These are phyloP conservation scores for Caenorhabditis sp. DNA, from an alignment of 2,888 invertebrate genomes.

Conservation along the genomic window DNA sequence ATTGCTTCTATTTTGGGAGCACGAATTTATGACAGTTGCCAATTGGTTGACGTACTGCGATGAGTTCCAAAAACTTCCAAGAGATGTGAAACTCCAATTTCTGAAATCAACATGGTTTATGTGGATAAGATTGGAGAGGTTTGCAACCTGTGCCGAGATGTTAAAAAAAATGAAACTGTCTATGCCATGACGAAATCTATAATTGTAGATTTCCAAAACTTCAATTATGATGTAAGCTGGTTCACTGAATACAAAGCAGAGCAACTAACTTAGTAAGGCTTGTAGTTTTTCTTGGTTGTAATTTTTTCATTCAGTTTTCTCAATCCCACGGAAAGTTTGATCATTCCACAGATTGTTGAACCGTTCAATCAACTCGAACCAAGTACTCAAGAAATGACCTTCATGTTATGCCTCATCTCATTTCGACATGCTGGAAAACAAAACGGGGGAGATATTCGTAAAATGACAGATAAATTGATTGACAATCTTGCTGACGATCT, in stretches of 20 bases:
- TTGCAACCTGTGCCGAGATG: constrained; percentile 10
- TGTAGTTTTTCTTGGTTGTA: neutral
- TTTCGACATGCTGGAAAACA: neutral
- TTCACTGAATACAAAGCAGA: constrained; percentile 9
- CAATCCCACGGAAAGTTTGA: neutral
- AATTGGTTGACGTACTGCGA: constrained; percentile 25
- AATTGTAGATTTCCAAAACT: neutral
- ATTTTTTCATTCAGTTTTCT: neutral
- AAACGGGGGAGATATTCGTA: neutral
- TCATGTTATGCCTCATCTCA: neutral
- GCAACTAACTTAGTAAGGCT: constrained; percentile 4
- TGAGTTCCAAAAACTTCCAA: constrained; percentile 16
- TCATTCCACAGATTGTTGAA: neutral
- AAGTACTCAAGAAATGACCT: constrained; percentile 4
- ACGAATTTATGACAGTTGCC: constrained; percentile 9
- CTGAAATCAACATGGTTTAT: constrained; percentile 22
- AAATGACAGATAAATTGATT: neutral
- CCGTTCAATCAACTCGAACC: constrained; percentile 1
- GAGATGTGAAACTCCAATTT: constrained; percentile 11
- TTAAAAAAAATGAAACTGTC: neutral
- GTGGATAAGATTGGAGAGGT: constrained; percentile 17
- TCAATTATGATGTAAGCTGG: constrained; percentile 3
- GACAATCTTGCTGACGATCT: constrained; percentile 1
- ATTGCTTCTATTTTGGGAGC: constrained; percentile 10
- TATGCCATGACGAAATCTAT: neutral